phyloP scores from a whole-genome alignment of 2,888 invertebrate species.

The Melanostoma scalare region DNA sequence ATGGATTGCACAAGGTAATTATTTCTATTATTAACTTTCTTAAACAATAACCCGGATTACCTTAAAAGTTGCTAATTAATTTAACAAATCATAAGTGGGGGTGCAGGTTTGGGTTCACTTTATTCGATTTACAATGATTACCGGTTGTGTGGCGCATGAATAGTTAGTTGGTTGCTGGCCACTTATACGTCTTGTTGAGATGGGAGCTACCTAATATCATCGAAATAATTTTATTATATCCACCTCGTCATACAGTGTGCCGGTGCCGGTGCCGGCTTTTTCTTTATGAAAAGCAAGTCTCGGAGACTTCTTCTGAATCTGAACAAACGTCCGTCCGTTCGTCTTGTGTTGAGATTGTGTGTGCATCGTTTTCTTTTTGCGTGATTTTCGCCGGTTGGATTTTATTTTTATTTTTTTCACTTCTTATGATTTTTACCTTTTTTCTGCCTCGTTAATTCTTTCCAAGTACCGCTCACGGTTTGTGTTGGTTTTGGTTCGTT shows the following conservation, averaged over 20 bases:
- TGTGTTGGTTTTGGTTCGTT: slow-evolving; percentile 16
- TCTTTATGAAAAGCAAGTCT: background rate
- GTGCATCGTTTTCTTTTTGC: slow-evolving; percentile 54
- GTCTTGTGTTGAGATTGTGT: slow-evolving; percentile 51
- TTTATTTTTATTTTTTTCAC: background rate
- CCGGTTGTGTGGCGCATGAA: slow-evolving; percentile 40
- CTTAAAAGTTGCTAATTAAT: slow-evolving; percentile 45
- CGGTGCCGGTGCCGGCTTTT: background rate
- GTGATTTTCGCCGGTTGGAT: slow-evolving; percentile 63
- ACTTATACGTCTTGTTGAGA: slow-evolving; percentile 16
- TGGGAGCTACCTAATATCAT: slow-evolving; percentile 18
- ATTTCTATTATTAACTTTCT: slow-evolving; percentile 40
- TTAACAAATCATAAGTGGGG: background rate
- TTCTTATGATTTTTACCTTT: slow-evolving; percentile 25
- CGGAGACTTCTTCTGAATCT: background rate
- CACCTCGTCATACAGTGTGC: slow-evolving; percentile 27
- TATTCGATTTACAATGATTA: slow-evolving; percentile 16
- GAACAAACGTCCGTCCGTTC: slow-evolving; percentile 15
- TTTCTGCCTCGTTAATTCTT: background rate
- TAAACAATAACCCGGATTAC: background rate
- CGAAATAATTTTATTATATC: slow-evolving; percentile 22
- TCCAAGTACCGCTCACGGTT: too few species aligned
- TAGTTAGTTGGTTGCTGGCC: slow-evolving; percentile 3
- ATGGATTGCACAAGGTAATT: slow-evolving; percentile 82
- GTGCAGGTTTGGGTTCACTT: slow-evolving; percentile 4